phyloP scores from a whole-genome alignment of 1,140 invertebrate species.

The Trachymyrmex cornetzi region DNA sequence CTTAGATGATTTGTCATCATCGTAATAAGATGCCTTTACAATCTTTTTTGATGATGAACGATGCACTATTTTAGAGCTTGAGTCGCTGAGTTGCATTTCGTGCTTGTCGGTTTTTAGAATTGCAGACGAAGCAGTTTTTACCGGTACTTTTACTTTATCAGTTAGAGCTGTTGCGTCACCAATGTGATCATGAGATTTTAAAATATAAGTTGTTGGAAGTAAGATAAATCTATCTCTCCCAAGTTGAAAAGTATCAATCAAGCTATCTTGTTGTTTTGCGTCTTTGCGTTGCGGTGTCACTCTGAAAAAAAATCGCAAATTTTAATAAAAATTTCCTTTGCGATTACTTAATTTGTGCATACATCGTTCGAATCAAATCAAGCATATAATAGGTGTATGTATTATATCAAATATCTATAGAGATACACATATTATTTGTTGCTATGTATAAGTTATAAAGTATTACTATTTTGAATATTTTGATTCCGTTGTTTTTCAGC shows the following conservation, averaged over 20 bases:
- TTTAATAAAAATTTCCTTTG: not conserved
- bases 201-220: constrained; percentile 1
- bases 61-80: constrained; percentile 34
- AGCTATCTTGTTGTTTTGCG: not conserved
- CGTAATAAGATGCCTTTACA: not conserved
- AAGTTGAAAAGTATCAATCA: not conserved
- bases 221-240: not conserved
- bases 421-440: too few relatives aligned
- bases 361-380: not conserved
- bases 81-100: not conserved
- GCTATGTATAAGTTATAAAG: too few relatives aligned
- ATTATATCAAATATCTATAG: too few relatives aligned
- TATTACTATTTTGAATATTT: too few relatives aligned
- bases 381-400: not conserved
- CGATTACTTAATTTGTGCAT: not conserved
- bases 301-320: constrained; percentile 33
- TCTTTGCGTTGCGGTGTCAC: constrained; percentile 7
- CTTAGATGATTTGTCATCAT: not conserved
- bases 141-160: not conserved
- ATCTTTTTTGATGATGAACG: not conserved
- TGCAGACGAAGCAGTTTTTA: not conserved
- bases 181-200: constrained; percentile 46
- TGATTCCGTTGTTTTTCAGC: too few relatives aligned
- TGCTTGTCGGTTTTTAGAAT: constrained; percentile 29
- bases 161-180: constrained; percentile 15